phyloP scores from a whole-genome alignment of 2,113 vertebrate genomes.

The Cercopithecus mona region DNA sequence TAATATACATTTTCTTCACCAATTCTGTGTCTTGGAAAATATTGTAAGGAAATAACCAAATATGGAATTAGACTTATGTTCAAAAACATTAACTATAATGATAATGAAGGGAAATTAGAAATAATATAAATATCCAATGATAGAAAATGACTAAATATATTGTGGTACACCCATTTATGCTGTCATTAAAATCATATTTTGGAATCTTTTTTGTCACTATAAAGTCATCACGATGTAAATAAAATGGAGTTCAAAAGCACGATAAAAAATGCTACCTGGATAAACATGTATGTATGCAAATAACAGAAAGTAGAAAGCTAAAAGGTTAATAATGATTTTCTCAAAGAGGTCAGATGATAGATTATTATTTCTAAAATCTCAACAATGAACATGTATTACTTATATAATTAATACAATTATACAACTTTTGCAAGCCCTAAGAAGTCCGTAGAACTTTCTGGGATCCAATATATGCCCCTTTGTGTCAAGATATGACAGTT shows the following conservation, averaged over 20 bases:
- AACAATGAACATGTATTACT: not conserved
- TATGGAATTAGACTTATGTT: not conserved
- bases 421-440: not conserved
- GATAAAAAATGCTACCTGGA: not conserved
- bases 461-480: accelerated
- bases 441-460: not conserved
- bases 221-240: not conserved
- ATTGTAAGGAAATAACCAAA: not conserved
- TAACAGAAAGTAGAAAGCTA: not conserved
- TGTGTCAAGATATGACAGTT: not conserved
- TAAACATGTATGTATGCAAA: not conserved
- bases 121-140: not conserved
- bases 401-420: not conserved
- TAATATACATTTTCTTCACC: not conserved
- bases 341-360: not conserved
- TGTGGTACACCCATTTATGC: not conserved
- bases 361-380: not conserved
- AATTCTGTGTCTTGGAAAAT: not conserved
- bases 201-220: not conserved
- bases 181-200: not conserved
- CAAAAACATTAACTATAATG: not conserved
- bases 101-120: not conserved
- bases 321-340: not conserved
- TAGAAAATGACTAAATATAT: not conserved
- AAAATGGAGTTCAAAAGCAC: not conserved